Evolutionary conservation across 2,797 vertebrate species (phyloP), one percentile per base, ranked within the genome.

Genomic region (Smutsia temminckii): DNA sequence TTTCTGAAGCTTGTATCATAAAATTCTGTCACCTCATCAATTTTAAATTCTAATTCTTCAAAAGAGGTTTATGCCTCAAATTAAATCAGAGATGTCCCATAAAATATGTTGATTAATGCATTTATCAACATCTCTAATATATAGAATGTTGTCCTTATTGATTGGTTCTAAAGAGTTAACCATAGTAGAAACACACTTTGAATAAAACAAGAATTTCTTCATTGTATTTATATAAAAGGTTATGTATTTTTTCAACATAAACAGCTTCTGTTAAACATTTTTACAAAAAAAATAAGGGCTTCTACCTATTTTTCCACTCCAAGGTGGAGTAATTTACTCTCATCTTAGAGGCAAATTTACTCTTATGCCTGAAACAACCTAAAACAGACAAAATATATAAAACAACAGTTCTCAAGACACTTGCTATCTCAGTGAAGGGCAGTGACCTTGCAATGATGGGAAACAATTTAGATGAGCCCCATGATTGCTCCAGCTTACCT

Each of bases 11-110:
- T 88, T 34, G 6, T 71, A 66, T 74, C 68, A 93, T 95, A 95
- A 96, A 95, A 93, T 81, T 72, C 69, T 89, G 37, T 83, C 72
- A 93, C 89, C 63, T 93, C 34, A 91, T 93, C 55, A 94, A 42
- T 69, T 96, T 96, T 88, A 96, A 94, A 91, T 94, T 93, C 6
- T 89, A 96, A 89, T 80, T 91, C 34, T 89, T 95, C 77, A 88
- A 46, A 94, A 91, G 74, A 95, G 20, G 27, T 83, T 94, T 83
- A 53, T 74, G 53, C 74, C 77, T 95, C 93, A 80, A 95, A 83
- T 34, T 42, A 93, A 83, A 74, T 93, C 21, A 78, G 69, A 59
- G 46, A 63, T 93, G 55, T 75, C 81, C 89, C 53, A 61, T 86
- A 85, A 89, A 96, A 87, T 92, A 85, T 68, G 40, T 53, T 91